These are phyloP conservation scores for Propsilocerus akamusi DNA, from an alignment of 1,140 invertebrate species.

Conservation along the genomic window DNA sequence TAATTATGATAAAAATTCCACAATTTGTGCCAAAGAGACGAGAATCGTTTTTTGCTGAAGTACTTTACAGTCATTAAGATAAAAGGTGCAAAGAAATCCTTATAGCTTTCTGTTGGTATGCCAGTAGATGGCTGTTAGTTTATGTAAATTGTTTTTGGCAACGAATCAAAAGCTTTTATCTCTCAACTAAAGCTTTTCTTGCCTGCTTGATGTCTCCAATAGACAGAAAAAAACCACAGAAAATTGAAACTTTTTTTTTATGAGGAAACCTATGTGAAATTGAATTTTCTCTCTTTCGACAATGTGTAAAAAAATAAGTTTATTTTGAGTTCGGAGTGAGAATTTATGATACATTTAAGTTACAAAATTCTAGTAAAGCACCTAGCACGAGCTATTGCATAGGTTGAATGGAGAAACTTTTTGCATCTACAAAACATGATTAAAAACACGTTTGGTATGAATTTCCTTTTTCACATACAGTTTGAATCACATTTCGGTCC, in stretches of 20 bases:
- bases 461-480: background rate
- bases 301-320: too few relatives aligned
- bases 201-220: too few relatives aligned
- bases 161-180: slow-evolving; percentile 3
- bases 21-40: too few relatives aligned
- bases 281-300: too few relatives aligned
- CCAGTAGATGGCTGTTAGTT: background rate
- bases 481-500: background rate
- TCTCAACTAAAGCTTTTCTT: background rate
- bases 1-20: background rate
- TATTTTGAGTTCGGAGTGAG: too few relatives aligned
- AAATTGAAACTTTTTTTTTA: too few relatives aligned
- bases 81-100: background rate
- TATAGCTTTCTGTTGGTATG: background rate
- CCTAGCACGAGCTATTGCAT: background rate
- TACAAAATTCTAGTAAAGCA: too few relatives aligned
- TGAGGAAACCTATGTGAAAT: too few relatives aligned
- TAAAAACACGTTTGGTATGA: slow-evolving; percentile 4
- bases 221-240: too few relatives aligned
- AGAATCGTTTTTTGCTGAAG: too few relatives aligned
- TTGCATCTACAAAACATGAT: background rate
- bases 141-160: slow-evolving; percentile 2
- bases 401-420: background rate
- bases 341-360: too few relatives aligned
- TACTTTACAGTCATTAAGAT: background rate